Conservation (phyloP, 2,113 vertebrate species). For the Rhinopomastus cyanomelas region DNA sequence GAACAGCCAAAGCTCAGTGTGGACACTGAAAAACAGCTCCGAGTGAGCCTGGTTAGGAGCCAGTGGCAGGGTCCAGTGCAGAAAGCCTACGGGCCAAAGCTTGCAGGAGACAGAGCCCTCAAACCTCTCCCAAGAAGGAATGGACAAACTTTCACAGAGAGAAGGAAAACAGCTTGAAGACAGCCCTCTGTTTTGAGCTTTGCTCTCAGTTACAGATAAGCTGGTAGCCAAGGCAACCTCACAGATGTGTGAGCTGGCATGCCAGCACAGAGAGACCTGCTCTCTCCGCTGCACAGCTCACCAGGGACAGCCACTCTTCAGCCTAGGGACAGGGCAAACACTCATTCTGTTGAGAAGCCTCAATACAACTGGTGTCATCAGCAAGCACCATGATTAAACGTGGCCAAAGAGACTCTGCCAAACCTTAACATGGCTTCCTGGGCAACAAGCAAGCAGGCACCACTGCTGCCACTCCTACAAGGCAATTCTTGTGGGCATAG, state of each 20-base stretch:
- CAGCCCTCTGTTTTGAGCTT: neutral
- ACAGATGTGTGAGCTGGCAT: slow-evolving; percentile 4
- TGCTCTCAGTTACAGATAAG: neutral
- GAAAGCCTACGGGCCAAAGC: neutral
- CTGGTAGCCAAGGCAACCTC: slow-evolving; percentile 62
- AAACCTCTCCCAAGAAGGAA: neutral
- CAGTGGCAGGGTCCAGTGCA: neutral
- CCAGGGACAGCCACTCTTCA: neutral
- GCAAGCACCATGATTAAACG: rapidly evolving
- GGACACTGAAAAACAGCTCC: neutral
- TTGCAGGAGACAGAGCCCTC: neutral
- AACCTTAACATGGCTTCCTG: neutral
- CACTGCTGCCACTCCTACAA: neutral
- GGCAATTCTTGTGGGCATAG: rapidly evolving
- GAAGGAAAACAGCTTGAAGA: neutral
- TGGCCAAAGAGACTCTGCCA: rapidly evolving
- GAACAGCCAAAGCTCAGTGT: neutral
- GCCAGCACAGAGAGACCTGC: neutral
- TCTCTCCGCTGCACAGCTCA: neutral
- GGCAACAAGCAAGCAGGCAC: neutral
- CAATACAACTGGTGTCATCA: neutral
- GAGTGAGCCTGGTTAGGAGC: neutral
- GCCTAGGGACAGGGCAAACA: rapidly evolving
- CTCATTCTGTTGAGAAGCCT: neutral
- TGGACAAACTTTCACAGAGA: neutral